Percentiles rank a stretch among this genome's conserved stretches.
Conservation (phyloP, 2,113 vertebrate species). For the Aleadryas rufinucha region DNA sequence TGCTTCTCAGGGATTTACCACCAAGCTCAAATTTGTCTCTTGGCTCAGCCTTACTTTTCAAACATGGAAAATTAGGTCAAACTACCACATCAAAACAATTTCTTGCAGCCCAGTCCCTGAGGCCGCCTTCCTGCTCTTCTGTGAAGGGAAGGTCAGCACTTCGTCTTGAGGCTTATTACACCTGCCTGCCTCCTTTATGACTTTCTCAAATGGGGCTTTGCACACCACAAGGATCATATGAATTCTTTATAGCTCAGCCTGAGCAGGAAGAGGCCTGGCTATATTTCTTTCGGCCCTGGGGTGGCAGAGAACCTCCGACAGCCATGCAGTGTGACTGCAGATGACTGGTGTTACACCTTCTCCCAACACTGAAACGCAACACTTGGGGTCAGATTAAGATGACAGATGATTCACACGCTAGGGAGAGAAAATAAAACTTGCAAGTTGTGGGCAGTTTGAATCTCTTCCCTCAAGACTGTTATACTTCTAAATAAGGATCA, state of each 20-base stretch:
- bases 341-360: not conserved
- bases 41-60: not conserved
- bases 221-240: not conserved
- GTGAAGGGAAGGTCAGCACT: not conserved
- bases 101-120: not conserved
- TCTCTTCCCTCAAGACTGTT: not conserved
- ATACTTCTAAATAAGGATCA: not conserved
- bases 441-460: not conserved
- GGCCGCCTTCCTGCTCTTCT: not conserved
- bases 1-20: not conserved
- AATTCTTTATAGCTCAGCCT: not conserved
- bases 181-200: not conserved
- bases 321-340: not conserved
- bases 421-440: not conserved
- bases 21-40: not conserved
- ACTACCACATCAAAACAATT: not conserved
- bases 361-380: not conserved
- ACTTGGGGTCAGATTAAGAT: not conserved
- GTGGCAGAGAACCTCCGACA: not conserved
- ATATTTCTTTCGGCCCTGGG: not conserved
- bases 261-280: not conserved
- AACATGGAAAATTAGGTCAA: not conserved
- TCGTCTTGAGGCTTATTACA: not conserved
- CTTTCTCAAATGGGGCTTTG: not conserved
- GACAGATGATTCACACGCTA: not conserved